Evolutionary conservation across 2,113 vertebrate genomes (phyloP).

Genomic region (Oriolus oriolus): DNA sequence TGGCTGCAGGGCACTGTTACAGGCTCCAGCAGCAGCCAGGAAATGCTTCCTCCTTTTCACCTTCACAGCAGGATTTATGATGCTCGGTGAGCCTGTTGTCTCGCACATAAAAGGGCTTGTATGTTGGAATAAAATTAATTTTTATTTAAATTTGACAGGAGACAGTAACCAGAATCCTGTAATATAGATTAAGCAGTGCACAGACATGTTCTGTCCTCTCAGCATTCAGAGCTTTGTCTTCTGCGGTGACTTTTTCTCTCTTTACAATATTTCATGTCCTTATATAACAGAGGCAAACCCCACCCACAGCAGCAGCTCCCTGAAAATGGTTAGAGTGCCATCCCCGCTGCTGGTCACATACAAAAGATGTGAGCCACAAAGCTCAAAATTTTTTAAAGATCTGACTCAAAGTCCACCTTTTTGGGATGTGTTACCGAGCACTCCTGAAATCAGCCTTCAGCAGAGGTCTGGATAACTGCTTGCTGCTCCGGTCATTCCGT

Average conservation of each 20-base stretch:
- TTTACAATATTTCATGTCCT: not conserved
- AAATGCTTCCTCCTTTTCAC: constrained; percentile 26
- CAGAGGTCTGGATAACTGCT: not conserved
- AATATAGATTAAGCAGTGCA: not conserved
- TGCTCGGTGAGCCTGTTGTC: not conserved
- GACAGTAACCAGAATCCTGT: not conserved
- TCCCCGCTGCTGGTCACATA: not conserved
- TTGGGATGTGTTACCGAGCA: not conserved
- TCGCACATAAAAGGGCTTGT: not conserved
- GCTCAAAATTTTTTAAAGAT: not conserved
- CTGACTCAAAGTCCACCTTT: not conserved
- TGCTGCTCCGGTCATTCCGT: not conserved
- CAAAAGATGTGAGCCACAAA: not conserved
- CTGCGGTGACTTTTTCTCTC: not conserved
- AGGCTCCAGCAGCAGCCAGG: constrained; percentile 1
- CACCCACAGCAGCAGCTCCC: not conserved
- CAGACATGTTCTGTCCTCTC: not conserved
- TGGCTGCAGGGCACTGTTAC: not conserved
- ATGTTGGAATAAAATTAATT: not conserved
- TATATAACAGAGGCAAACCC: not conserved
- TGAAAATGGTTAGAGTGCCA: not conserved
- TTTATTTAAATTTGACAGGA: not conserved
- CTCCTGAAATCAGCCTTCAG: not conserved
- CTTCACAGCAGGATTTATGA: constrained; percentile 9
- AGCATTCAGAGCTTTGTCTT: not conserved